Percentiles rank a stretch among this genome's conserved stretches.
These are phyloP conservation scores for Drosophila ustulata DNA, from an alignment of 2,888 invertebrate genomes.

Conservation along the genomic window DNA sequence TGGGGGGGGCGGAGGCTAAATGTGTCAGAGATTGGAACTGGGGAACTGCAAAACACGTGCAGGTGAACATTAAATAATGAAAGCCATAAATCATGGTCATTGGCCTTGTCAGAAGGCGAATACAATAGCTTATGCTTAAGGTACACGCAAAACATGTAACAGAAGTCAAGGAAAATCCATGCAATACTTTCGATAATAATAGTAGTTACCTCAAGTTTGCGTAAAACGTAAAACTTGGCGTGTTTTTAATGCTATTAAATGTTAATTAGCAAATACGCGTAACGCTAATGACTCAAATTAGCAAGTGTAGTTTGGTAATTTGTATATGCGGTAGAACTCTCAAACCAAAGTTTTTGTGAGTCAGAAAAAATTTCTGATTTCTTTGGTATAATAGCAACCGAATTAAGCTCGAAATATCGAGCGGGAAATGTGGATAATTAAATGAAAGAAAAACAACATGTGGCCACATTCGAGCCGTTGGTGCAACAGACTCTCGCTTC, in stretches of 20 bases:
- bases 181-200: constrained; percentile 7
- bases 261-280: constrained; percentile 10
- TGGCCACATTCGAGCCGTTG: constrained; percentile 18
- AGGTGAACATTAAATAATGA: constrained; percentile 63
- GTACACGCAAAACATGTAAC: constrained; percentile 57
- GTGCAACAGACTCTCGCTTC: constrained; percentile 10
- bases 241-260: constrained; percentile 12
- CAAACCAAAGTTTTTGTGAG: background rate
- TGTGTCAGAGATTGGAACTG: constrained; percentile 42
- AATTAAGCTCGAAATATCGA: background rate
- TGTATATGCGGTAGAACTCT: background rate
- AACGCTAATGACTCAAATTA: constrained; percentile 5
- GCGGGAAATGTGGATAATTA: constrained; percentile 45
- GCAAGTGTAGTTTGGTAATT: background rate
- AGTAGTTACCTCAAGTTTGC: constrained; percentile 4
- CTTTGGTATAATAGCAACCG: constrained; percentile 4
- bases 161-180: background rate
- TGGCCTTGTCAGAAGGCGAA: constrained; percentile 66
- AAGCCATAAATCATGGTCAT: constrained; percentile 65
- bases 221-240: background rate
- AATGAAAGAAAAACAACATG: constrained; percentile 41
- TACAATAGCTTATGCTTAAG: constrained; percentile 54
- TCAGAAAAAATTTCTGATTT: background rate
- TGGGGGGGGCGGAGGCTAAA: constrained; percentile 2
- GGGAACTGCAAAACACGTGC: constrained; percentile 53